phyloP scores from a whole-genome alignment of 2,888 invertebrate genomes.

The Agonopterix alstromeriana region DNA sequence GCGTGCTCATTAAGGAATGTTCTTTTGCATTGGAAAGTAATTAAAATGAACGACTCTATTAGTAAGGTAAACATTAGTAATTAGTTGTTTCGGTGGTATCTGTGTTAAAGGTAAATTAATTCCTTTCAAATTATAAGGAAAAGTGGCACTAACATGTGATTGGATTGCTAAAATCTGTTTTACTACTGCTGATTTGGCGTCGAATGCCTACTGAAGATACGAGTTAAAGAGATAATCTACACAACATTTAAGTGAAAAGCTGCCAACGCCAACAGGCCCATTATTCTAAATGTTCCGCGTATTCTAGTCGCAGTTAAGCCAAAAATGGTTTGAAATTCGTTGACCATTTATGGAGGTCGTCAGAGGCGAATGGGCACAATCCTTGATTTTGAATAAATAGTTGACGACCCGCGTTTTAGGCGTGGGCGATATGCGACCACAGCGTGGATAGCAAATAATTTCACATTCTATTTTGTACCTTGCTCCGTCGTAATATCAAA shows the following conservation, averaged over 20 bases:
- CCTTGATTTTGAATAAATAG: constrained; percentile 66
- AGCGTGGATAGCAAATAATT: constrained; percentile 21
- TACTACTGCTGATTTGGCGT: too few relatives aligned
- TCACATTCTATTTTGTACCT: constrained; percentile 36
- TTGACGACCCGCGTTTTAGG: constrained; percentile 45
- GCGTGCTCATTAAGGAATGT: constrained; percentile 33
- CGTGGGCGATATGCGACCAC: constrained; percentile 60
- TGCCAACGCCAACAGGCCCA: not conserved
- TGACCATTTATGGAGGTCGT: constrained; percentile 17
- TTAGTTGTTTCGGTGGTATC: too few relatives aligned
- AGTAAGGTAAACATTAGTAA: constrained; percentile 17
- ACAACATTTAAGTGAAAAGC: too few relatives aligned
- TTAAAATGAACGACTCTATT: constrained; percentile 34
- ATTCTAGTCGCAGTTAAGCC: constrained; percentile 2
- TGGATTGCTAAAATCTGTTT: not conserved
- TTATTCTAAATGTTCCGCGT: not conserved
- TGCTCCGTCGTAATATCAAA: constrained; percentile 31
- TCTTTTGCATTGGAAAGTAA: constrained; percentile 33
- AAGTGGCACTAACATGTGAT: not conserved
- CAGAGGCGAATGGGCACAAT: constrained; percentile 46
- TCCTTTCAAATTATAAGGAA: not conserved
- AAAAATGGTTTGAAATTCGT: constrained; percentile 16
- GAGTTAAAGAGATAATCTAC: too few relatives aligned
- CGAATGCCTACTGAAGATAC: too few relatives aligned
- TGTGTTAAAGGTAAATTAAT: too few relatives aligned